Evolutionary conservation across 2,113 vertebrate species (phyloP), one percentile per base, ranked within the genome.

Genomic region (Peromyscus californicus): DNA sequence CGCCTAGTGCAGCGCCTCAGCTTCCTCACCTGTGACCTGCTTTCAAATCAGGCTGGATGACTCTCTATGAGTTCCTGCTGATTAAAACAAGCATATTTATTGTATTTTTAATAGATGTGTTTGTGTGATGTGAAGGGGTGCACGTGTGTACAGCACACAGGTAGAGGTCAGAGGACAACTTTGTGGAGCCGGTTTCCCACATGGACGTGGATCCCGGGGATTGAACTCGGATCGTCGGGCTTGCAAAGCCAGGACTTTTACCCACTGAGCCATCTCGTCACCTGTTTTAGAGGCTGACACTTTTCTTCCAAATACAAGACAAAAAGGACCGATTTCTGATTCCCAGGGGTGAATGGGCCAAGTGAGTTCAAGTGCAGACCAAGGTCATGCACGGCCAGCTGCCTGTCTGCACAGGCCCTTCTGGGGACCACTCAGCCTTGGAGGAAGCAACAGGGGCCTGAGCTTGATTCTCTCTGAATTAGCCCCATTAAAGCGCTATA

Each of bases 401-500:
- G 79, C 65, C 88, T n/a, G 75, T 76, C 84, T 92, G 48, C 36
- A 5, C 74, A 63, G n/a, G 61, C 74, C 24, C 33, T 80, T 63
- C 75, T 78, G 79, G 89, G 97, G 39, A 15, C 17, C 12, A 17
- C 54, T 78, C 42, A 33, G 90, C 96, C 63, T 57, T 22, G 13
- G 42, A 96, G 92, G 92, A 92, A 39, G 75, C 39, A 12, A 48
- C 97, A 33, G 75, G 90, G 91, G 70, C 96, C 78, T 4, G 75
- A 85, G 96, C 88, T 94, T 83, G 89, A 90, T 87, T 96, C 75
- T 74, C 95, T 97, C 85, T 89, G 95, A 97, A 97, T 97, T 95
- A 96, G 97, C 95, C 96, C 96, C 97, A 87, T 96, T 97, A 97
- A 93, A 92, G 97, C 67, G 94, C 97, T 96, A 80, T 97, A 96